phyloP scores from a whole-genome alignment of 2,797 vertebrate species.

The Onychomys torridus region DNA sequence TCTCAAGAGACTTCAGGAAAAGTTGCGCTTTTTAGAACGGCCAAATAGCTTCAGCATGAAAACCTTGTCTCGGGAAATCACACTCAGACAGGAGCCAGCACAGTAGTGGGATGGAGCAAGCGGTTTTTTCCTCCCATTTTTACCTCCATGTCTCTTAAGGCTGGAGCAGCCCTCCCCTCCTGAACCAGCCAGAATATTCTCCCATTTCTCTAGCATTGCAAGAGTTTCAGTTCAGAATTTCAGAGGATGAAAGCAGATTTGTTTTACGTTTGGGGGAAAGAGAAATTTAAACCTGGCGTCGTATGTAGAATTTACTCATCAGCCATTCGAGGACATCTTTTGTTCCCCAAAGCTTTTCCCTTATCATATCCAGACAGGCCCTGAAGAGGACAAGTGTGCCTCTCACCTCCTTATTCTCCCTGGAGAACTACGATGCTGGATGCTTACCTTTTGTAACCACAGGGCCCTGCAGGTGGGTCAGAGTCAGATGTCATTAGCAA shows the following conservation, averaged over 20 bases:
- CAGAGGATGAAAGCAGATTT: not conserved
- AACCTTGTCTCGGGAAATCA: not conserved
- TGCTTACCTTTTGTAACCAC: not conserved
- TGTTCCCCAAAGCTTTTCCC: not conserved
- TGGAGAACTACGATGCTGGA: not conserved
- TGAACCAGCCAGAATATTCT: not conserved
- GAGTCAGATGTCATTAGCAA: not conserved
- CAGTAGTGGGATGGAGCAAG: accelerated
- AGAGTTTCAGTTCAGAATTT: not conserved
- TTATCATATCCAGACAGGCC: not conserved
- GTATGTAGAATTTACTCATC: not conserved
- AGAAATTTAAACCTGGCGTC: not conserved
- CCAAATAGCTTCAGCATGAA: not conserved
- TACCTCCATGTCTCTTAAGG: not conserved
- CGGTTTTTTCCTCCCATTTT: accelerated
- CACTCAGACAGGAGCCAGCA: not conserved
- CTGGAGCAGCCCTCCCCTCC: not conserved
- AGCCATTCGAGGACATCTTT: not conserved
- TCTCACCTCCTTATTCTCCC: not conserved
- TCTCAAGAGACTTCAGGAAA: conserved; percentile 21
- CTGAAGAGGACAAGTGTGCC: not conserved
- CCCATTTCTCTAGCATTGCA: not conserved
- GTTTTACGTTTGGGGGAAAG: not conserved
- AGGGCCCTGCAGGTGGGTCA: not conserved
- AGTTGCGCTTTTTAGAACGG: conserved; percentile 50